Evolutionary conservation across 2,888 invertebrate species (phyloP).

Genomic region (Mystacides longicornis): DNA sequence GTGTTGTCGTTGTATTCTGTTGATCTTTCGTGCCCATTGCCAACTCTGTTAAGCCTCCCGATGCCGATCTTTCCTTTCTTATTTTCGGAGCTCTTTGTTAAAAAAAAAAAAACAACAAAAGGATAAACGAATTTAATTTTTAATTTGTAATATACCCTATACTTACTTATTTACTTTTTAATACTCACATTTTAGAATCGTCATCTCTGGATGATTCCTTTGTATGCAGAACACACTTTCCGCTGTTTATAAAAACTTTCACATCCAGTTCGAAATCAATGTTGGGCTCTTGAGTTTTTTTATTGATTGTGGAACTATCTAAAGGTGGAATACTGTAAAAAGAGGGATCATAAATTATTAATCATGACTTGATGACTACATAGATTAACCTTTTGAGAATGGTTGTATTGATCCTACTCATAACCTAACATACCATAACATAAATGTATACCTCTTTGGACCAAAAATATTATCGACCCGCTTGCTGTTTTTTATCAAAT

Average conservation of each 20-base stretch:
- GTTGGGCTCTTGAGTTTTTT: constrained; percentile 76
- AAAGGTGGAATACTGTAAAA: constrained; percentile 23
- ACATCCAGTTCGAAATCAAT: constrained; percentile 95
- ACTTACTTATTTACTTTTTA: constrained; percentile 3
- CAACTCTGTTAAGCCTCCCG: constrained; percentile 53
- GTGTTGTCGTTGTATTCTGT: constrained; percentile 17
- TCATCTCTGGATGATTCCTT: constrained; percentile 68
- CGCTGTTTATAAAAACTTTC: constrained; percentile 92
- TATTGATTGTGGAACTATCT: constrained; percentile 30
- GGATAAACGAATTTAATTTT: background rate
- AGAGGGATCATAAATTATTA: too few relatives aligned
- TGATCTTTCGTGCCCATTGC: constrained; percentile 28
- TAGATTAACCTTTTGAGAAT: too few relatives aligned
- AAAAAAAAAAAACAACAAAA: background rate
- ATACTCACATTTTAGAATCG: constrained; percentile 55
- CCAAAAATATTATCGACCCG: too few relatives aligned
- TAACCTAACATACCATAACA: too few relatives aligned
- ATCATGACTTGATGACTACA: too few relatives aligned
- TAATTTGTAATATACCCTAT: too few relatives aligned
- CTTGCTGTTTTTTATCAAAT: too few relatives aligned
- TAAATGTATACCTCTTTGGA: too few relatives aligned
- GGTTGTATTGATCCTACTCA: too few relatives aligned
- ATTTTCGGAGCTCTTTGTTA: constrained; percentile 48
- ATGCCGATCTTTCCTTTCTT: constrained; percentile 66
- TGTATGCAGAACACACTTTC: constrained; percentile 93